Evolutionary conservation across 1,140 invertebrate genomes (phyloP).

Genomic region (Tyrophagus putrescentiae): DNA sequence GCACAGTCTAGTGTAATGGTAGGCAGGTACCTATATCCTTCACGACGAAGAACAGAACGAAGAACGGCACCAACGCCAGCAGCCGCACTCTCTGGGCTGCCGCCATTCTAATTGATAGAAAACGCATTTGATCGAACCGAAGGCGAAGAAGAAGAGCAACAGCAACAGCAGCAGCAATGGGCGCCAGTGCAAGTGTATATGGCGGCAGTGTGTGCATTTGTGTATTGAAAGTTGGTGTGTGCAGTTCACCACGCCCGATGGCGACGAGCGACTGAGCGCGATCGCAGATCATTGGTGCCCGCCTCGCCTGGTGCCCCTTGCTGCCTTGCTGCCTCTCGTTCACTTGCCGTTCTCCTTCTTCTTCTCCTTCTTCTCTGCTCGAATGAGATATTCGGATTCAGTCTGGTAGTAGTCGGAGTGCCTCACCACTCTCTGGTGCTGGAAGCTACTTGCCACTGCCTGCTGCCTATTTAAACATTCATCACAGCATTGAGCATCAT

Average conservation of each 20-base stretch:
- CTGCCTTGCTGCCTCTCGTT: too few species aligned
- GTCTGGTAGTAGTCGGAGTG: too few species aligned
- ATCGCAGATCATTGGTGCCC: conserved; percentile 8
- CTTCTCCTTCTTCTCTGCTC: too few species aligned
- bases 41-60: too few species aligned
- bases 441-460: too few species aligned
- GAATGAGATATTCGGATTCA: too few species aligned
- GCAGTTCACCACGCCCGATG: conserved; percentile 7
- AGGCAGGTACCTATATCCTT: too few species aligned
- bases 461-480: not conserved
- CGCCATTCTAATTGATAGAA: conserved; percentile 6
- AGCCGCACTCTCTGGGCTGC: too few species aligned
- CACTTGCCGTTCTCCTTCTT: too few species aligned
- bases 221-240: not conserved
- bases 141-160: not conserved
- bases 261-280: conserved; percentile 1
- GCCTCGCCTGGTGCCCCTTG: conserved; percentile 7
- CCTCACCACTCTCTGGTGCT: too few species aligned
- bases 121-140: conserved; percentile 15
- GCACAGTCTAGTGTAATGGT: too few species aligned
- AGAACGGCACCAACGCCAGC: too few species aligned
- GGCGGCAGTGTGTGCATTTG: not conserved
- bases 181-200: not conserved
- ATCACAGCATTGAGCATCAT: not conserved
- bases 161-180: not conserved